These are phyloP conservation scores for Leptopilina clavipes DNA, from an alignment of 1,140 invertebrate species.

Conservation along the genomic window DNA sequence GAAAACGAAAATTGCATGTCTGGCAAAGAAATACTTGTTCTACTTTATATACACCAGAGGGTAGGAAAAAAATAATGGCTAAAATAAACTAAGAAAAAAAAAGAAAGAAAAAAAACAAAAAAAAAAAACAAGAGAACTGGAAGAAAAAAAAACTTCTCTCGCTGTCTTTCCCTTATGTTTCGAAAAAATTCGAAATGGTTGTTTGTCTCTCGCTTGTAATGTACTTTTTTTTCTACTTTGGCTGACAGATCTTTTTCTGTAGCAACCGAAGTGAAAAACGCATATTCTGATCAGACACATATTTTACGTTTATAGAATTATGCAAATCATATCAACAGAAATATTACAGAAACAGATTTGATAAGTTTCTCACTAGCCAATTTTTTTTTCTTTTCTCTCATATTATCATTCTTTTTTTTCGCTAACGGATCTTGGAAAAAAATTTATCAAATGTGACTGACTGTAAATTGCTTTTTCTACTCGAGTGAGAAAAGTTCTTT, in stretches of 20 bases:
- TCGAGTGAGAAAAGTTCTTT: not conserved
- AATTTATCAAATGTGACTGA: not conserved
- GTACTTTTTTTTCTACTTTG: constrained; percentile 13
- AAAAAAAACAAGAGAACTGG: not conserved
- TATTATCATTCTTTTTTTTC: no score
- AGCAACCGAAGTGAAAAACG: not conserved
- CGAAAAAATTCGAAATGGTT: not conserved
- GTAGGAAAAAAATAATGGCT: not conserved
- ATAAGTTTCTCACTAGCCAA: not conserved
- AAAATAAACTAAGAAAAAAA: constrained; percentile 17
- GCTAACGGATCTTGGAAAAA: not conserved
- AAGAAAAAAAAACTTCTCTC: not conserved
- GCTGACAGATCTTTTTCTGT: not conserved
- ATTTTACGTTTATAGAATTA: not conserved
- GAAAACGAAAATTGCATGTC: constrained; percentile 12
- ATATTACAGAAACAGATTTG: not conserved
- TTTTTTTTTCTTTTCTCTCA: not conserved
- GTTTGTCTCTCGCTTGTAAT: not conserved
- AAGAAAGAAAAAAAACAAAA: not conserved
- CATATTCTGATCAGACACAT: constrained; percentile 15
- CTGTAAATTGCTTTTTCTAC: not conserved
- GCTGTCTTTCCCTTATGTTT: not conserved
- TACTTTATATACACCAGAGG: constrained; percentile 6
- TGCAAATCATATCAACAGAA: not conserved
- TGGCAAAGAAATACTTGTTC: constrained; percentile 16